phyloP scores from a whole-genome alignment of 2,888 invertebrate species.

The Mycogona germanica region DNA sequence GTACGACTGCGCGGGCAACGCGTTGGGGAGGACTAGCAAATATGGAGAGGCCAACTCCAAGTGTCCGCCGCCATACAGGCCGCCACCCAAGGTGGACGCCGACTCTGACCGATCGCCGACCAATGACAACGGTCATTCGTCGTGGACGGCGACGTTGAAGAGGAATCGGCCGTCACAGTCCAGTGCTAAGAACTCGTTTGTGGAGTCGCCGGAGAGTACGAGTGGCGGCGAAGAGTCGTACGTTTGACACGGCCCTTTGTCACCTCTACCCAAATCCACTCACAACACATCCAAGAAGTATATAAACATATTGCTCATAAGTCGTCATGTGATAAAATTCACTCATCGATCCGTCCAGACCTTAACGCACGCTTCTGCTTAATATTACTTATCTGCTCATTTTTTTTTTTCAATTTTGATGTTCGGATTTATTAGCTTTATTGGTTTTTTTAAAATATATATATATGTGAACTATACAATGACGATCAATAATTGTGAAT shows the following conservation, averaged over 20 bases:
- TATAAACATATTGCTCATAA: too few relatives aligned
- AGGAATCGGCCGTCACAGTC: neutral
- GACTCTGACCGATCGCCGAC: neutral
- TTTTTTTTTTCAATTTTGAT: too few relatives aligned
- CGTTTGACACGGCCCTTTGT: neutral
- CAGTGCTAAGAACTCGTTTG: neutral
- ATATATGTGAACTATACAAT: too few relatives aligned
- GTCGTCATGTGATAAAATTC: too few relatives aligned
- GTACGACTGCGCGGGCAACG: neutral
- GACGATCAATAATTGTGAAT: too few relatives aligned
- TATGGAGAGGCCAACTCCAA: neutral
- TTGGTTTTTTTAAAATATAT: too few relatives aligned
- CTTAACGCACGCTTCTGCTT: too few relatives aligned
- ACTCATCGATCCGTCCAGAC: too few relatives aligned
- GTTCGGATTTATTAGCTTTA: too few relatives aligned
- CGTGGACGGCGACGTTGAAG: constrained; percentile 5
- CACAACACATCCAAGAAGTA: too few relatives aligned
- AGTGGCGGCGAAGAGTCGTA: constrained; percentile 14
- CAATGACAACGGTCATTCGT: neutral
- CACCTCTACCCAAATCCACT: too few relatives aligned
- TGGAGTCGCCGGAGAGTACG: constrained; percentile 7
- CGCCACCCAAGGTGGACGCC: neutral
- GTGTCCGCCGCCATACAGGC: constrained; percentile 8
- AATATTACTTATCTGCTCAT: too few relatives aligned
- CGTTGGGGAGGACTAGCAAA: neutral